A percentile compares a stretch with the other conserved stretches of the same genome.
These are phyloP conservation scores for Heterotis niloticus DNA, from an alignment of 2,113 vertebrate species.

Conservation along the genomic window DNA sequence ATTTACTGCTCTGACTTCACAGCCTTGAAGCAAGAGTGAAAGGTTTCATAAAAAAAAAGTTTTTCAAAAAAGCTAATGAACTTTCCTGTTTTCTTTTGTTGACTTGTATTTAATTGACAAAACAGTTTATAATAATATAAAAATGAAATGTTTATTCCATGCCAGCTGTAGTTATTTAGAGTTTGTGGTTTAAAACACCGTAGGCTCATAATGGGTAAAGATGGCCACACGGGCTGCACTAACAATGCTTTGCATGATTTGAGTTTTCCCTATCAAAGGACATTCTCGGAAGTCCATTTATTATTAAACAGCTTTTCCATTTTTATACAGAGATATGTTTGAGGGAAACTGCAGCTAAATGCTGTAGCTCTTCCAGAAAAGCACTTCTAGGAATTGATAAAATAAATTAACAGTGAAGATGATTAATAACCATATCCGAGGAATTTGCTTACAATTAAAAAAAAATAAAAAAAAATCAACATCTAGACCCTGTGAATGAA, in stretches of 20 bases:
- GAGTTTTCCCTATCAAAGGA: neutral
- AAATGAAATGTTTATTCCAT: neutral
- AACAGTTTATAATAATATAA: neutral
- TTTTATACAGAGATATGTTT: too few species aligned
- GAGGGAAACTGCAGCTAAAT: too few species aligned
- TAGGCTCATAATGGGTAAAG: neutral
- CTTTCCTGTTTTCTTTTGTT: neutral
- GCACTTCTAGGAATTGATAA: too few species aligned
- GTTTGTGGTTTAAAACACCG: neutral
- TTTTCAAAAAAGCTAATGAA: neutral
- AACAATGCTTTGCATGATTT: too few species aligned
- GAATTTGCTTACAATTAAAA: too few species aligned
- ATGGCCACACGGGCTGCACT: neutral
- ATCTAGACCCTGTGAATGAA: too few species aligned
- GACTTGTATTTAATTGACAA: neutral
- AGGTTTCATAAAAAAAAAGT: slow-evolving; percentile 18
- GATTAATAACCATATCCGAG: too few species aligned
- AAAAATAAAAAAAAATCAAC: too few species aligned
- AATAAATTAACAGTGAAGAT: too few species aligned
- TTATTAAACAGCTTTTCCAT: neutral
- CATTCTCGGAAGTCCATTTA: neutral
- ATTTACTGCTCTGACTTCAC: neutral
- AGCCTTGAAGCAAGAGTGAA: neutral
- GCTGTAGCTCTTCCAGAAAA: too few species aligned
- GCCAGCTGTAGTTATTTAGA: neutral